A percentile compares a stretch with the other conserved stretches of the same genome.
These are phyloP conservation scores for Microplitis mediator DNA, from an alignment of 1,140 invertebrate genomes.

Conservation along the genomic window DNA sequence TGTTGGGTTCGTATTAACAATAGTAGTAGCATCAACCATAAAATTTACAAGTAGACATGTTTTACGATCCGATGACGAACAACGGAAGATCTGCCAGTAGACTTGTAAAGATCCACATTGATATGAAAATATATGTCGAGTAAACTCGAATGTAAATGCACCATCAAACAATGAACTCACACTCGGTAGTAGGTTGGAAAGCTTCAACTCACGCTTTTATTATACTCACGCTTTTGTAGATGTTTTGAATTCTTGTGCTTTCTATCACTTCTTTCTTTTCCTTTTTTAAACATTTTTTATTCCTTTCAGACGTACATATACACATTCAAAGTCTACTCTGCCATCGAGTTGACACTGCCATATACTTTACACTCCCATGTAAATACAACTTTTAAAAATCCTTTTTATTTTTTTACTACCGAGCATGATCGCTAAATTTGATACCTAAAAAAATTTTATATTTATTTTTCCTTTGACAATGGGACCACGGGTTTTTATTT, in stretches of 20 bases:
- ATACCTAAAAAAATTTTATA: too few species aligned
- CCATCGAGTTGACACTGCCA: too few species aligned
- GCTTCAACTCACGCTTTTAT: conserved; percentile 12
- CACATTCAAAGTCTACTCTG: too few species aligned
- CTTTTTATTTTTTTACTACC: too few species aligned
- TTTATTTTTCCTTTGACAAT: background rate
- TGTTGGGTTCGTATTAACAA: too few species aligned
- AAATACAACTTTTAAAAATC: too few species aligned
- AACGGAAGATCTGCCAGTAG: conserved; percentile 3
- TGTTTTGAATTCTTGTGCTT: background rate
- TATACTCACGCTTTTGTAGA: background rate
- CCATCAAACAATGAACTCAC: conserved; percentile 25
- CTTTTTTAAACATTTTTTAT: background rate
- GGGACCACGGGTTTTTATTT: background rate
- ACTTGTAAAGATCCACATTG: background rate
- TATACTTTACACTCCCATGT: too few species aligned
- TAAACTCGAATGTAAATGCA: conserved; percentile 17
- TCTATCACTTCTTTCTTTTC: background rate
- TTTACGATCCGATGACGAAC: background rate
- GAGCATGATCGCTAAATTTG: too few species aligned
- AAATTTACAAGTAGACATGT: background rate
- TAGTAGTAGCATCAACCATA: too few species aligned
- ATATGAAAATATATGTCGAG: conserved; percentile 1
- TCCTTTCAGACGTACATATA: too few species aligned
- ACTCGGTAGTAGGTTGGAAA: conserved; percentile 6